These are phyloP conservation scores for Borostomias antarcticus DNA, from an alignment of 2,797 vertebrate species.

Conservation along the genomic window DNA sequence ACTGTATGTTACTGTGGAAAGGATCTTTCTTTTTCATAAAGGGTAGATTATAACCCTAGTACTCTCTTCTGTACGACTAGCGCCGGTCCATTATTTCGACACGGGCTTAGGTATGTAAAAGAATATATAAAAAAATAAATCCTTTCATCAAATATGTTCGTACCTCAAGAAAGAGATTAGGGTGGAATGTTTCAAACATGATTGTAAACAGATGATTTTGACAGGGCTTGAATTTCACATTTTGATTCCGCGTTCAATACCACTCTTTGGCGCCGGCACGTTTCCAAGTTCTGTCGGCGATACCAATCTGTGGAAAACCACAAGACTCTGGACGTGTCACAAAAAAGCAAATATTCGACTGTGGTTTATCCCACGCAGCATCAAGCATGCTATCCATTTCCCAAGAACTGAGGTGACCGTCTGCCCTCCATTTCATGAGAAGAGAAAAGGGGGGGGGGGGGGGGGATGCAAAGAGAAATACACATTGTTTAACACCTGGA, in stretches of 20 bases:
- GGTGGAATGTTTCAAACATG: constrained; percentile 55
- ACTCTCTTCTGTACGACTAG: not conserved
- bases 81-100: not conserved
- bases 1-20: no score
- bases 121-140: no score
- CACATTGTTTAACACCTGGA: constrained; percentile 71
- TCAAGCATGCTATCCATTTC: constrained; percentile 29
- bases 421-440: constrained; percentile 36
- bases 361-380: constrained; percentile 34
- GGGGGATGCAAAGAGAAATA: constrained; percentile 40
- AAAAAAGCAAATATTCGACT: constrained; percentile 53
- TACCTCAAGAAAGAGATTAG: constrained; percentile 60
- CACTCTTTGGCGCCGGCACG: constrained; percentile 43
- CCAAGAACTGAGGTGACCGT: constrained; percentile 30
- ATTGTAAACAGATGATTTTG: constrained; percentile 49
- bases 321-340: constrained; percentile 58
- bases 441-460: constrained; percentile 40
- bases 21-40: not conserved
- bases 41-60: not conserved
- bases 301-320: constrained; percentile 52
- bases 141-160: constrained; percentile 31
- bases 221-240: constrained; percentile 52
- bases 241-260: no score
- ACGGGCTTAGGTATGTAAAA: not conserved
- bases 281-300: constrained; percentile 51